Evolutionary conservation across 2,797 vertebrate genomes (phyloP).

Genomic region (Balearica regulorum): DNA sequence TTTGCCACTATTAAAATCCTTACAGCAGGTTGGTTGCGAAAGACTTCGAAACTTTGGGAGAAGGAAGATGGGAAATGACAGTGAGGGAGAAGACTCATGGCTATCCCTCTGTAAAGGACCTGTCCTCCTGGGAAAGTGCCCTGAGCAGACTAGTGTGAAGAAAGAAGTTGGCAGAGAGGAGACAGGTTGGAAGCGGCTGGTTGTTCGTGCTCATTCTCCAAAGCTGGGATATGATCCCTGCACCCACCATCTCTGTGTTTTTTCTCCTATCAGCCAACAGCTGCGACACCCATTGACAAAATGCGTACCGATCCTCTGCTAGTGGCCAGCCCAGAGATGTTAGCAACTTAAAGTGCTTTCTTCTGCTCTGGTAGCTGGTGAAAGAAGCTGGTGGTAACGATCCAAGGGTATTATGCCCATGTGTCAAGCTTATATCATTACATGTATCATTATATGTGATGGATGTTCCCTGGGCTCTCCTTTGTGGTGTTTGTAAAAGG

Average conservation of each 20-base stretch:
- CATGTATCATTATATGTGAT: fast-evolving
- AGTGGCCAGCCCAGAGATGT: not conserved
- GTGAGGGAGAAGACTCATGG: not conserved
- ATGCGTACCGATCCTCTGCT: not conserved
- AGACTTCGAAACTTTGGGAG: not conserved
- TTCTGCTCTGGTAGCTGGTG: not conserved
- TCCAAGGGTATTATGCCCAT: not conserved
- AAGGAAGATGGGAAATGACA: not conserved
- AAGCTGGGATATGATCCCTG: not conserved
- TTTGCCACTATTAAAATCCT: not conserved
- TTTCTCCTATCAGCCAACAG: not conserved
- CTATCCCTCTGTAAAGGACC: not conserved
- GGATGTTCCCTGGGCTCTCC: not conserved
- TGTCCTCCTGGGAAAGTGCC: not conserved
- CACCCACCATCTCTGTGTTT: not conserved
- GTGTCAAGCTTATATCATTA: not conserved
- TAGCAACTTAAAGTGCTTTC: not conserved
- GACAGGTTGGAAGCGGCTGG: not conserved
- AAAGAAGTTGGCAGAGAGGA: not conserved
- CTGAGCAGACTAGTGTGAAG: not conserved
- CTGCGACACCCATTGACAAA: not conserved
- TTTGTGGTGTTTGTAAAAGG: not conserved
- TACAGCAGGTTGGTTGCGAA: not conserved
- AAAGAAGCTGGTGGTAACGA: not conserved
- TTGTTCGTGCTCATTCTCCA: not conserved